A percentile compares a stretch with the other conserved stretches of the same genome.
These are phyloP conservation scores for Drosophila tsacasi DNA, from an alignment of 1,140 invertebrate species.

Conservation along the genomic window DNA sequence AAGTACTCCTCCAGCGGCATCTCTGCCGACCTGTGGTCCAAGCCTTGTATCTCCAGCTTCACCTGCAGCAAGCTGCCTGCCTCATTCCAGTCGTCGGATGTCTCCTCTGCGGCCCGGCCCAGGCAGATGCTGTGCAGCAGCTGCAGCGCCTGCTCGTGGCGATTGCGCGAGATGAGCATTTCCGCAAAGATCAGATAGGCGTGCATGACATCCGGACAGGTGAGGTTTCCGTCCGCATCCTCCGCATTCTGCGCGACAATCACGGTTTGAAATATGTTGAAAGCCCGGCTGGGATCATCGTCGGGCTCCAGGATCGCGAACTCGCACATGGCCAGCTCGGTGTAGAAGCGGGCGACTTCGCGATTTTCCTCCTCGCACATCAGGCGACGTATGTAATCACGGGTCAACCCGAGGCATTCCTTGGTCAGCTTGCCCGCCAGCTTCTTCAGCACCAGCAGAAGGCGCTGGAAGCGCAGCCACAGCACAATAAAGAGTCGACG, in stretches of 20 bases:
- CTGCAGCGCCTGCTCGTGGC: conserved; percentile 19
- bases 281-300: conserved; percentile 74
- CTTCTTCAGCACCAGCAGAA: conserved; percentile 86
- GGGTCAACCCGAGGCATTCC: conserved; percentile 86
- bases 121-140: conserved; percentile 29
- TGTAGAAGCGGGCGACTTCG: conserved; percentile 84
- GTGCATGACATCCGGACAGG: conserved; percentile 41
- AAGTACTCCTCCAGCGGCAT: conserved; percentile 64
- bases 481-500: conserved; percentile 86
- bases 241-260: conserved; percentile 37
- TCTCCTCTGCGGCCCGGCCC: neutral
- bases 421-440: conserved; percentile 81
- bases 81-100: neutral
- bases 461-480: conserved; percentile 88
- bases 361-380: conserved; percentile 86
- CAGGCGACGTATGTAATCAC: conserved; percentile 86
- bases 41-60: neutral
- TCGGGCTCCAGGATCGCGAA: conserved; percentile 85
- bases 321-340: conserved; percentile 88
- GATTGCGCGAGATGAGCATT: conserved; percentile 46
- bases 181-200: conserved; percentile 60
- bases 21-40: neutral
- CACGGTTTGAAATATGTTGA: conserved; percentile 84
- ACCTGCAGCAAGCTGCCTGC: neutral
- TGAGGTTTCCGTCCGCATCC: neutral